Base-by-base conservation (phyloP, 1,140 invertebrate species). In the Bradynema listronoti region DNA sequence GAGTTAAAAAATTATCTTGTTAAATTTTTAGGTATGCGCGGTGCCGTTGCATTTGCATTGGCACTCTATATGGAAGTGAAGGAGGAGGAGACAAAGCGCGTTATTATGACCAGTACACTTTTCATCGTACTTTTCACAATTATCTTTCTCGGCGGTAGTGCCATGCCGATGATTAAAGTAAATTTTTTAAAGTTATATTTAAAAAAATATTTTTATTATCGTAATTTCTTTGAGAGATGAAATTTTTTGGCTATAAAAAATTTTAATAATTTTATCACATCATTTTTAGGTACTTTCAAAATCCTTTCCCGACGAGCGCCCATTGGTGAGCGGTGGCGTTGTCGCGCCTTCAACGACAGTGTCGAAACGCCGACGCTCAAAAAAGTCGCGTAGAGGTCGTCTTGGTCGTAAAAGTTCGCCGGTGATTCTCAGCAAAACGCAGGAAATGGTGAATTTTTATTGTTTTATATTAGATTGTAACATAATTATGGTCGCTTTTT, bases 51-150 rank as follows among this genome's bases (percentile, higher is more conserved):
- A 0, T 98, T 98, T 81, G 93, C 93, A 3, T 81, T 99, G 0
- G 93, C 91, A 7, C 83, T 99, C 32, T 92, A 99, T 82, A 84
- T 97, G 60, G 88, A 95, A 69, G 88, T 96, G 77, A 73, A 78
- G 32, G 88, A 88, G 60, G 86, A 89, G 78, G 90, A 94, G 80
- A 93, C 89, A 2, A 84, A 90, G 2, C 88, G 91, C 72, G 89
- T 98, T 4, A 88, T 98, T 49, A 92, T 98, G 46, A 96, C 93
- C 3, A 93, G 91, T 0, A 97, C 93, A 0, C 83, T 97, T 0
- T 92, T 96, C 59, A 91, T 96, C 61, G 90, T 99, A 1, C 82
- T 99, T 9, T 91, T 96, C 65, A 96, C 93, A 1, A 90, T 91
- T 0, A 80, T 98, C 19, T 84, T 94, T 69, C 88, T 97, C 72